Evolutionary conservation across 2,888 invertebrate species (phyloP), one percentile per base, ranked within the genome.

Genomic region (Stenchaetothrips biformis): DNA sequence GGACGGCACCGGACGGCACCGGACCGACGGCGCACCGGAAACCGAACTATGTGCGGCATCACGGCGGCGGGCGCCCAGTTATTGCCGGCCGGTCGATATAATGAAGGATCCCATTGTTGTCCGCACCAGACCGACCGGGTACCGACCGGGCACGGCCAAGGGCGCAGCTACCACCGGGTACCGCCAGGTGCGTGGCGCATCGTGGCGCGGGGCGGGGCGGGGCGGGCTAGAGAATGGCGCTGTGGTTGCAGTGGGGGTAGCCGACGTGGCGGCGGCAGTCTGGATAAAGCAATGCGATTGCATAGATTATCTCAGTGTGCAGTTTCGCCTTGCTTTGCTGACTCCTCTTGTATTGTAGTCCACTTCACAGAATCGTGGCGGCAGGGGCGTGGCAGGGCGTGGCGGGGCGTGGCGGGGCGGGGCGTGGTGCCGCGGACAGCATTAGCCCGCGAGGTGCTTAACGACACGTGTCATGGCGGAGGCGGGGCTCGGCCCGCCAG

Each of bases 71-170:
- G 59, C 59, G 4, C 18, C 13, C 59, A 13, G 59, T 6, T 59
- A 16, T 53, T 21, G 21, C 25, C 25, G 67, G 25, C 67, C 59
- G 21, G 67, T 8, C 67, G 67, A 74, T 74, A 21, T 74, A 74
- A 74, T 74, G 67, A 74, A 74, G 67, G 67, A 74, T 11, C 67
- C 67, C 67, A 74, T 74, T 74, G 67, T 74, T 74, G 67, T 53
- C 9, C 53, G 18, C 16, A 53, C 16, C 53, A 13, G 37, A 37
- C 37, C 37, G 37, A 4, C 37, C 37, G 37, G 37, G 37, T 37
- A 37, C 37, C 37, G 37, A 37, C 37, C 37, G 37, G 37, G 37
- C 37, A 37, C 37, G 37, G 37, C 37, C 37, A 37, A 37, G 37
- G 37, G 37, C 37, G 37, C 37, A 37, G 37, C 37, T 4, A 37